Evolutionary conservation across 2,888 invertebrate genomes (phyloP), one percentile per base, ranked within the genome.

Genomic region (Pilophorus perplexus): DNA sequence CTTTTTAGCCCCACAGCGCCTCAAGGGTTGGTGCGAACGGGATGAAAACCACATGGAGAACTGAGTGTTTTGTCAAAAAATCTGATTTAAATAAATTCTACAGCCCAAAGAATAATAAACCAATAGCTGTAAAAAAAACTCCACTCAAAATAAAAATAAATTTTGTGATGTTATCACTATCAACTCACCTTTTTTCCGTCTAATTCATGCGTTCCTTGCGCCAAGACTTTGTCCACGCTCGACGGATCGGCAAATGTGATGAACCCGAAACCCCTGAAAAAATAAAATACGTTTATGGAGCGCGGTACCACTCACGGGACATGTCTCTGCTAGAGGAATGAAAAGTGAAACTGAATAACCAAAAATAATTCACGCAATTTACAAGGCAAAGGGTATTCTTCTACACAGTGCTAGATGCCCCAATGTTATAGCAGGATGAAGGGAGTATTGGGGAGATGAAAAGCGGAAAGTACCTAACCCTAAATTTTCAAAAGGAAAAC

Each of bases 191-290:
- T 96, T 88, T 98, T 98, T 79, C 96, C 95, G 83, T 99, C 98
- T 84, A 99, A 86, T 84, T 97, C 96, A 83, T 99, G 99, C 80
- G 92, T 93, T 81, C 92, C 90, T 84, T 93, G 92, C 79, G 92
- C 90, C 85, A 99, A 88, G 80, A 99, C 97, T 86, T 97, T 96
- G 85, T 98, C 97, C 85, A 98, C 96, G 83, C 94, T 91, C 82
- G 90, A 85, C 78, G 97, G 90, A 83, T 98, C 97, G 81, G 91
- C 90, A 83, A 97, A 99, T 80, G 98, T 99, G 83, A 99, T 95
- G 85, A 99, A 99, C 78, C 99, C 99, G 80, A 99, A 99, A 78
- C 98, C 98, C 85, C 96, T 96, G 88, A 72, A 85, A 85, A 33
- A 33, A n/a, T n/a, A n/a, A n/a, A n/a, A n/a, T n/a, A n/a, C n/a